Evolutionary conservation across 2,888 invertebrate genomes (phyloP).

Genomic region (Petrophora chlorosata): DNA sequence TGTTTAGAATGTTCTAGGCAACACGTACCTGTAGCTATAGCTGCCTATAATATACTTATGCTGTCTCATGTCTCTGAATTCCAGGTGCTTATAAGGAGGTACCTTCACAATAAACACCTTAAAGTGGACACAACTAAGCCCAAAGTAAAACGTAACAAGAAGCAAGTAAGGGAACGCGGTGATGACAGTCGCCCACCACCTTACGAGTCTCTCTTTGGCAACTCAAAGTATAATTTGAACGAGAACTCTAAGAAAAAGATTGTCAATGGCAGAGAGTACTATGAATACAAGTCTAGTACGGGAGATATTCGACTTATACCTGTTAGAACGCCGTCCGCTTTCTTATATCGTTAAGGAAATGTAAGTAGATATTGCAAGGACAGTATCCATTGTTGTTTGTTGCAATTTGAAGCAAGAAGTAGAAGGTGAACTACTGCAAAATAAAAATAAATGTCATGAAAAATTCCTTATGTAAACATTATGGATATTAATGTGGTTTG

Average conservation of each 20-base stretch:
- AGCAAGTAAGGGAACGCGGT: slow-evolving; percentile 26
- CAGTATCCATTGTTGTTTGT: background rate
- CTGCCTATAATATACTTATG: no score
- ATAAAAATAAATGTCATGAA: no score
- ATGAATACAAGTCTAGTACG: slow-evolving; percentile 84
- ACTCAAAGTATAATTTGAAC: slow-evolving; percentile 49
- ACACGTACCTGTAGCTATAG: no score
- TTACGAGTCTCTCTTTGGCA: slow-evolving; percentile 85
- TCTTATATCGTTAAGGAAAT: slow-evolving; percentile 84
- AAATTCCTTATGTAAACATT: no score
- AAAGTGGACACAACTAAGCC: slow-evolving; percentile 33
- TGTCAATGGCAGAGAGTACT: slow-evolving; percentile 91
- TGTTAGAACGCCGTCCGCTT: slow-evolving; percentile 89
- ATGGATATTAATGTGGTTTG: no score
- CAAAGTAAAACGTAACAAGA: slow-evolving; percentile 37
- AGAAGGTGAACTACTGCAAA: no score
- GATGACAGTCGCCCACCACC: slow-evolving; percentile 85
- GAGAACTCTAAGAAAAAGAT: slow-evolving; percentile 76
- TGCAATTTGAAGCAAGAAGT: no score
- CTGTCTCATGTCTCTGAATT: slow-evolving; percentile 21
- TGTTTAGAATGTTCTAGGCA: no score
- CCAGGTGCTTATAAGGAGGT: slow-evolving; percentile 61
- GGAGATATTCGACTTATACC: slow-evolving; percentile 89
- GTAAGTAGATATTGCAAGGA: background rate
- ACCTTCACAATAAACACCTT: slow-evolving; percentile 37